Conservation (phyloP, 2,113 vertebrate genomes). For the Eulacestoma nigropectus region DNA sequence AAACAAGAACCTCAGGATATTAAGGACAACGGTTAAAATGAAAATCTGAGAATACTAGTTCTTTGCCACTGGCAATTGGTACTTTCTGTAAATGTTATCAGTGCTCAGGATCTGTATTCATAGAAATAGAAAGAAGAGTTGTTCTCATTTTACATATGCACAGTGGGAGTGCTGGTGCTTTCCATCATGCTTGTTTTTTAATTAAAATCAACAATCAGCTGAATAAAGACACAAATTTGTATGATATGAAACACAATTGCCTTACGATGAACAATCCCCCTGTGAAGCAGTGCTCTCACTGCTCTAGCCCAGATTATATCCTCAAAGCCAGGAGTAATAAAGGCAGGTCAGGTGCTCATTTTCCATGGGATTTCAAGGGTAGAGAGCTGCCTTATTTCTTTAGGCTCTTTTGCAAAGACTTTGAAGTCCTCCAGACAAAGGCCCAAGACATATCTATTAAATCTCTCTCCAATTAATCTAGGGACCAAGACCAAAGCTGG, state of each 20-base stretch:
- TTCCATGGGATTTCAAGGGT: background rate
- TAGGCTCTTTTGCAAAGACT: background rate
- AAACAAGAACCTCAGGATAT: slow-evolving; percentile 48
- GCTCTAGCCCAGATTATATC: background rate
- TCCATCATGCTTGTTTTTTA: slow-evolving; percentile 54
- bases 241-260: slow-evolving; percentile 23
- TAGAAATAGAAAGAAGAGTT: slow-evolving; percentile 16
- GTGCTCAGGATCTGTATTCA: background rate
- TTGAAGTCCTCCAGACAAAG: background rate
- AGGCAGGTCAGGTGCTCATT: background rate
- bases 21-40: slow-evolving; percentile 34
- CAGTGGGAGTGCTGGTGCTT: slow-evolving; percentile 28
- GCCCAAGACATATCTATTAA: background rate
- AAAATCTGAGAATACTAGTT: slow-evolving; percentile 31
- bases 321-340: background rate
- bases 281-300: background rate
- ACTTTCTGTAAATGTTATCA: slow-evolving; percentile 45
- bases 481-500: background rate
- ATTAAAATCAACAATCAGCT: slow-evolving; percentile 59
- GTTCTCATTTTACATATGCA: slow-evolving; percentile 39
- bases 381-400: background rate
- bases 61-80: background rate
- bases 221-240: slow-evolving; percentile 53
- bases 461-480: background rate
- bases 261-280: background rate